Conservation (phyloP, 2,888 invertebrate species). For the Chaetogeoica ovagalla region DNA sequence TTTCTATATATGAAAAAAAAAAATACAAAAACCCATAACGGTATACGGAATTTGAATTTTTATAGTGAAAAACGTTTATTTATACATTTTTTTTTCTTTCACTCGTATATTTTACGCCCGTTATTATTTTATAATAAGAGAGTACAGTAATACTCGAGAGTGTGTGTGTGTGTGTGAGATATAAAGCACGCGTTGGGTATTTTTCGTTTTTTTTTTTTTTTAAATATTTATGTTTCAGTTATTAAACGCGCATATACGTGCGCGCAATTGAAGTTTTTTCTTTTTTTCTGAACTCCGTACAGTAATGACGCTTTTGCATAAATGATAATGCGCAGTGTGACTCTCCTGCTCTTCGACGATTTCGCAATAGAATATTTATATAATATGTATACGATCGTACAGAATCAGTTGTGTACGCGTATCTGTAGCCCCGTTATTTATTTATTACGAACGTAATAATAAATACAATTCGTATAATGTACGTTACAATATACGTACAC, state of each 20-base stretch:
- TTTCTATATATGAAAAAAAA: too few species aligned
- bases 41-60: too few species aligned
- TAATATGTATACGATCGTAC: neutral
- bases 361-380: conserved; percentile 24
- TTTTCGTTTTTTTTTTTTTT: too few species aligned
- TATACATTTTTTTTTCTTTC: neutral
- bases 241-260: neutral
- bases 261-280: neutral
- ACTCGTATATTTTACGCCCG: conserved; percentile 3
- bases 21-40: too few species aligned
- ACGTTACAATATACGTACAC: neutral
- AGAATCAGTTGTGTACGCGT: neutral
- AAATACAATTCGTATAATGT: too few species aligned
- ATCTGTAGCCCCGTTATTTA: neutral
- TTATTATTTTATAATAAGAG: neutral
- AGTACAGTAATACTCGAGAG: neutral
- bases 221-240: conserved; percentile 19
- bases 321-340: conserved; percentile 4
- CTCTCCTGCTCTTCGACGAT: neutral
- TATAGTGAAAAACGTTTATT: too few species aligned
- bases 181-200: neutral
- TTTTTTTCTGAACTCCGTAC: neutral
- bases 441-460: neutral
- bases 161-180: too few species aligned
- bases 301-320: conserved; percentile 22